These are phyloP conservation scores for Bagarius yarrelli DNA, from an alignment of 2,113 vertebrate genomes.

Conservation along the genomic window DNA sequence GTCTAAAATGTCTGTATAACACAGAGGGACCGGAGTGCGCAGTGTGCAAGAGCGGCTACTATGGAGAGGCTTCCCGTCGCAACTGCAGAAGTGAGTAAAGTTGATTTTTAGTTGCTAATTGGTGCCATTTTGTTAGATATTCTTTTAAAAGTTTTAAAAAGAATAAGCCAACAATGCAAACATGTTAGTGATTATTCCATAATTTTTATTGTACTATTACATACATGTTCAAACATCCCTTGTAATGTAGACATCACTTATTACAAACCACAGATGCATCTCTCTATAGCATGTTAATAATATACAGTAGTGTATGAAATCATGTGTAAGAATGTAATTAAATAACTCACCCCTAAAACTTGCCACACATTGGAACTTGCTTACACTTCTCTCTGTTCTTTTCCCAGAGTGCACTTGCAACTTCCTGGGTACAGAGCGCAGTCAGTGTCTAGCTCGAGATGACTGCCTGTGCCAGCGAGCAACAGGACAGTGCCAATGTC, in stretches of 20 bases:
- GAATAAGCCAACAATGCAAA: too few relatives aligned
- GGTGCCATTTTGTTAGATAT: too few relatives aligned
- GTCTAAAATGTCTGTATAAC: conserved; percentile 88
- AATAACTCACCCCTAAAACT: not conserved
- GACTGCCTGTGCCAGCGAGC: conserved; percentile 81
- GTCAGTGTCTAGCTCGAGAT: conserved; percentile 78
- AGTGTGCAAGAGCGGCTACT: conserved; percentile 81
- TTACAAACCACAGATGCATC: not conserved
- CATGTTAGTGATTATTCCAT: too few relatives aligned
- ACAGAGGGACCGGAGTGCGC: conserved; percentile 83
- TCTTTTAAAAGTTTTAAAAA: too few relatives aligned
- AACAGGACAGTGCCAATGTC: conserved; percentile 88
- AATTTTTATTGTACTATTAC: too few relatives aligned
- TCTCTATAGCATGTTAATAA: not conserved
- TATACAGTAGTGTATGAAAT: not conserved
- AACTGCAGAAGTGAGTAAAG: conserved; percentile 87
- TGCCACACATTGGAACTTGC: not conserved
- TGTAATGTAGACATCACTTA: too few relatives aligned
- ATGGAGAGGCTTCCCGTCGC: conserved; percentile 82
- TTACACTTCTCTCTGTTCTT: not conserved
- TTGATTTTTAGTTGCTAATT: not conserved
- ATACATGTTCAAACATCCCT: too few relatives aligned
- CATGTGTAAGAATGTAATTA: not conserved
- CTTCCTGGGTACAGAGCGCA: conserved; percentile 78
- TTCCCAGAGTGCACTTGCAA: conserved; percentile 88